Conservation (phyloP, 2,888 invertebrate genomes). For the Agrochola lychnidis region DNA sequence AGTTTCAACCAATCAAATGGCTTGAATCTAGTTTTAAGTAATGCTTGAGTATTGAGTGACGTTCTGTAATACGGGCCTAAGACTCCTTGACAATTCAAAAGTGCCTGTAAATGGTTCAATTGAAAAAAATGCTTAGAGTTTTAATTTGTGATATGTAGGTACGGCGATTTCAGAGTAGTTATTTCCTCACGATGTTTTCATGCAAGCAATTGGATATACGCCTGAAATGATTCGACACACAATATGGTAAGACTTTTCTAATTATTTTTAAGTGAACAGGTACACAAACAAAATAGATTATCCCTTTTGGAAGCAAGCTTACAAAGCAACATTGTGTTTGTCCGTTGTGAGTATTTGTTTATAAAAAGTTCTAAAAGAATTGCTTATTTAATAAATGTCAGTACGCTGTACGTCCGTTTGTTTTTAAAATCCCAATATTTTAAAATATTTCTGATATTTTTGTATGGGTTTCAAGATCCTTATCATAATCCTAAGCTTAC, state of each 20-base stretch:
- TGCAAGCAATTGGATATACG: neutral
- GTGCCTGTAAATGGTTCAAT: no score
- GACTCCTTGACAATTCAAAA: neutral
- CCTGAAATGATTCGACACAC: constrained; percentile 3
- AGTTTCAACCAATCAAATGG: no score
- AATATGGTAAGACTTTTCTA: neutral
- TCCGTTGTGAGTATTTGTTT: neutral
- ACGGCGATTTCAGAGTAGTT: neutral
- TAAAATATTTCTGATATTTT: neutral
- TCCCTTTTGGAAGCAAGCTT: neutral
- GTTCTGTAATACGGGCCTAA: no score
- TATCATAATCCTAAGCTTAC: no score
- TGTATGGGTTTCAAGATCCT: no score
- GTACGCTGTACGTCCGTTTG: neutral
- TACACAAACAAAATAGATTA: constrained; percentile 14
- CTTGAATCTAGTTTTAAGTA: no score
- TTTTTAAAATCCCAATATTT: constrained; percentile 8
- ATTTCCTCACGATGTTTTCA: neutral
- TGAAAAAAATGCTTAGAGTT: neutral
- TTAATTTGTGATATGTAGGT: neutral
- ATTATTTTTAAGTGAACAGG: neutral
- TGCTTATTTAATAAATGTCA: neutral
- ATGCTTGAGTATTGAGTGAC: no score
- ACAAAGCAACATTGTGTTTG: neutral
- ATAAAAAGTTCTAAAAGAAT: constrained; percentile 1